Conservation (phyloP, 2,113 vertebrate genomes). For the Microtus richardsoni region DNA sequence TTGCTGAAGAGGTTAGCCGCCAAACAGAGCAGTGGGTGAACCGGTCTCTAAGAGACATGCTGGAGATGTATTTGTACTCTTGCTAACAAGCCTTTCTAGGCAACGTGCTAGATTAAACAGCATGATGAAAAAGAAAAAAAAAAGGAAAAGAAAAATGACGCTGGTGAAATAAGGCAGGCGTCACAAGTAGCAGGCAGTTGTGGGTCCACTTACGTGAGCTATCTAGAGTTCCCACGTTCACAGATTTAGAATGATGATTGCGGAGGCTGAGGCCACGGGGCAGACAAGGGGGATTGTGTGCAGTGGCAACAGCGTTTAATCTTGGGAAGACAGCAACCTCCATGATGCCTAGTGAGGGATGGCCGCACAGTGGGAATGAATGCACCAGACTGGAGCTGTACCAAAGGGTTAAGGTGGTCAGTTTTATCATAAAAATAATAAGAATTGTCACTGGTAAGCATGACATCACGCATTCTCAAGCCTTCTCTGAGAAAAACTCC, state of each 20-base stretch:
- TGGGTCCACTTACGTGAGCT: neutral
- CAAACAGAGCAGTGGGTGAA: no score
- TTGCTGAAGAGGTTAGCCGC: no score
- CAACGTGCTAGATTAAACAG: no score
- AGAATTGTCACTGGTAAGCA: neutral
- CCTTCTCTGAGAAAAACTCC: neutral
- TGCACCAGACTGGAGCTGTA: neutral
- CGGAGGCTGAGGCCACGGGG: neutral
- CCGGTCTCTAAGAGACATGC: no score
- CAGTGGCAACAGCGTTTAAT: neutral
- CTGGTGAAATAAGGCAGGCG: no score
- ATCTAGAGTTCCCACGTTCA: neutral
- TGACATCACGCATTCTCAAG: neutral
- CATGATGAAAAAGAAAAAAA: no score
- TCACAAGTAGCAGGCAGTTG: no score
- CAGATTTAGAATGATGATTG: neutral
- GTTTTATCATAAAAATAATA: neutral
- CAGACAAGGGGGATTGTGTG: no score
- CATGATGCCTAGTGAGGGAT: rapidly evolving
- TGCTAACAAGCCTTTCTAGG: no score
- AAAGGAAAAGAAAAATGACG: neutral
- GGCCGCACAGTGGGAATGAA: no score
- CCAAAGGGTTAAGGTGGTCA: neutral
- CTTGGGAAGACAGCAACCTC: neutral
- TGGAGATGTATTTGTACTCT: no score